phyloP scores from a whole-genome alignment of 35 echinoderm and acorn worm genomes.

The Heliocidaris tuberculata region DNA sequence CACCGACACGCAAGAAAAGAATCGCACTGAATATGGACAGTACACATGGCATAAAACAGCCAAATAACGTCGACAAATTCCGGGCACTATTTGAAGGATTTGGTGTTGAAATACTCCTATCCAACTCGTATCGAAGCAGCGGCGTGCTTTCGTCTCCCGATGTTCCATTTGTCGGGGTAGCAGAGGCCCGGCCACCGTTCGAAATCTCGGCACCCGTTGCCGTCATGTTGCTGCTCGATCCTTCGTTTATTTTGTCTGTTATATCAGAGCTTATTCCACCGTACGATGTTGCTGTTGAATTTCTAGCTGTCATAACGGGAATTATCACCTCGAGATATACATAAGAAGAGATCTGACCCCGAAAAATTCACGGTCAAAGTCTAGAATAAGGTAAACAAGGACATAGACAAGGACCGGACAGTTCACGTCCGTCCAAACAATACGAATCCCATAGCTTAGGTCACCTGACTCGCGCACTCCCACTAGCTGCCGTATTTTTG shows the following conservation, averaged over 20 bases:
- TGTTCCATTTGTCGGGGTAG: not conserved
- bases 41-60: constrained; percentile 92
- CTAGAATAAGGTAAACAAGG: not conserved
- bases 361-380: not conserved
- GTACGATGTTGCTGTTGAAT: not conserved
- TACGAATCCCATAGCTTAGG: no score
- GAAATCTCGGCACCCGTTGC: not conserved
- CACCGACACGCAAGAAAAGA: constrained; percentile 92
- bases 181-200: not conserved
- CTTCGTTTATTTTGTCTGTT: no score
- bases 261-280: not conserved
- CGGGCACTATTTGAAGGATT: not conserved
- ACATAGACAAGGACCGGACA: not conserved
- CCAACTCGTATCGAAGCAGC: constrained; percentile 57
- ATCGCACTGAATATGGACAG: constrained; percentile 96
- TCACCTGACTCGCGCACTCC: not conserved
- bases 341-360: not conserved
- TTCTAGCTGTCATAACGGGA: not conserved
- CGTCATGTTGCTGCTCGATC: constrained; percentile 25
- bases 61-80: constrained; percentile 83
- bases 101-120: not conserved
- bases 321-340: not conserved
- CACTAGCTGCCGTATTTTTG: not conserved
- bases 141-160: constrained; percentile 60
- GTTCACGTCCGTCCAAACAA: no score